Conservation (phyloP, 2,888 invertebrate genomes). For the Anagyrus pseudococci region DNA sequence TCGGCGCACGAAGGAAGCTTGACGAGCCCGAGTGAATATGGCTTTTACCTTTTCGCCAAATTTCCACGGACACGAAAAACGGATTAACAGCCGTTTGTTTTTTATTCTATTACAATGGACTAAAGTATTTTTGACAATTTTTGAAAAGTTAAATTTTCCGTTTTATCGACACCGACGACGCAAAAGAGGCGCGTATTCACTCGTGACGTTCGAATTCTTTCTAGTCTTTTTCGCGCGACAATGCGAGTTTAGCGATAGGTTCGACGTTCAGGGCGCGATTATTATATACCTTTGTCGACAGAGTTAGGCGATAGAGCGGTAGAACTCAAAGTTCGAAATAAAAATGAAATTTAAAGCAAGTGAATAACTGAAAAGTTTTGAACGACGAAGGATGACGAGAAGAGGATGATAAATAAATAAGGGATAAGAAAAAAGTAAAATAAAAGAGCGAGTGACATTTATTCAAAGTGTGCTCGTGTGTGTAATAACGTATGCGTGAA, state of each 20-base stretch:
- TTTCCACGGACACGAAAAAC: too few species aligned
- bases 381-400: constrained; percentile 26
- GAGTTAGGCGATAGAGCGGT: constrained; percentile 12
- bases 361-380: constrained; percentile 30
- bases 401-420: constrained; percentile 21
- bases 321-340: constrained; percentile 39
- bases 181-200: constrained; percentile 3
- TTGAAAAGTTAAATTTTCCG: too few species aligned
- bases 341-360: constrained; percentile 34
- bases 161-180: too few species aligned
- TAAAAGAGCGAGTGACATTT: constrained; percentile 37
- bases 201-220: constrained; percentile 23
- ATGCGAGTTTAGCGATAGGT: constrained; percentile 41
- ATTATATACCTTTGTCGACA: constrained; percentile 30
- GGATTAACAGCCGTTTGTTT: too few species aligned
- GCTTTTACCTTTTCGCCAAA: too few species aligned
- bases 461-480: constrained; percentile 42
- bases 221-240: constrained; percentile 29
- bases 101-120: too few species aligned
- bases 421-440: constrained; percentile 21
- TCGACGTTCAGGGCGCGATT: constrained; percentile 42
- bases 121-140: too few species aligned
- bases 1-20: background rate
- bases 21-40: background rate
- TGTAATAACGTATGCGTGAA: constrained; percentile 47